Conservation (phyloP, 2,888 invertebrate genomes). For the Axea sp. region DNA sequence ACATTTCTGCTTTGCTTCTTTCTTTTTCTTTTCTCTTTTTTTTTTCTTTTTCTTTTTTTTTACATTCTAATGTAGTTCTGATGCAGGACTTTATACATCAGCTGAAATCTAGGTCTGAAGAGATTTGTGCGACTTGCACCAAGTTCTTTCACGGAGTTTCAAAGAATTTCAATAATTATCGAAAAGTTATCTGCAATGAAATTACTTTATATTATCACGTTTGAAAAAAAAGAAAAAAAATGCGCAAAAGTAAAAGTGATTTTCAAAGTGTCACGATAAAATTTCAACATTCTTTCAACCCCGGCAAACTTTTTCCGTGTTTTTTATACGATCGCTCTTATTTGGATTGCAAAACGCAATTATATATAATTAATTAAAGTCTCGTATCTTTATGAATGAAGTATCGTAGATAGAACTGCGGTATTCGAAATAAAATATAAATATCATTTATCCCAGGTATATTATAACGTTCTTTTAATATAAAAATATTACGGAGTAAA, state of each 20-base stretch:
- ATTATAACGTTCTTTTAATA: too few species aligned
- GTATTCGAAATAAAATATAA: too few species aligned
- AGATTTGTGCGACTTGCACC: conserved; percentile 21
- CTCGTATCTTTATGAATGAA: too few species aligned
- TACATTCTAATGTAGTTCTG: not conserved
- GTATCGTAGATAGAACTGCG: too few species aligned
- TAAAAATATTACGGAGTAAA: too few species aligned
- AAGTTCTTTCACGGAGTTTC: conserved; percentile 33
- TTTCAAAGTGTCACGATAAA: conserved; percentile 11
- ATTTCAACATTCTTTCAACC: conserved; percentile 15
- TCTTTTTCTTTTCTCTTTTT: not conserved
- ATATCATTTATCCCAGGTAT: too few species aligned
- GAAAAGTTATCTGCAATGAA: conserved; percentile 32
- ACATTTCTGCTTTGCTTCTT: not conserved
- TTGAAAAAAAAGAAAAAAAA: conserved; percentile 11
- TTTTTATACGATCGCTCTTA: not conserved
- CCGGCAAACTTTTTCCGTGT: conserved; percentile 2
- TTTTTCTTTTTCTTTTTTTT: not conserved
- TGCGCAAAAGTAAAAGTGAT: conserved; percentile 31
- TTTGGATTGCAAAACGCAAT: not conserved
- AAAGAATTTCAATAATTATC: conserved; percentile 45
- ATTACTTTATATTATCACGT: conserved; percentile 12
- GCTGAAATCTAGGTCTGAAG: conserved; percentile 29
- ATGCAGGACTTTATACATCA: conserved; percentile 10
- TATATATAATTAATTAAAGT: too few species aligned